Conservation (phyloP, 1,140 invertebrate genomes). For the Macrocentrus cingulum region DNA sequence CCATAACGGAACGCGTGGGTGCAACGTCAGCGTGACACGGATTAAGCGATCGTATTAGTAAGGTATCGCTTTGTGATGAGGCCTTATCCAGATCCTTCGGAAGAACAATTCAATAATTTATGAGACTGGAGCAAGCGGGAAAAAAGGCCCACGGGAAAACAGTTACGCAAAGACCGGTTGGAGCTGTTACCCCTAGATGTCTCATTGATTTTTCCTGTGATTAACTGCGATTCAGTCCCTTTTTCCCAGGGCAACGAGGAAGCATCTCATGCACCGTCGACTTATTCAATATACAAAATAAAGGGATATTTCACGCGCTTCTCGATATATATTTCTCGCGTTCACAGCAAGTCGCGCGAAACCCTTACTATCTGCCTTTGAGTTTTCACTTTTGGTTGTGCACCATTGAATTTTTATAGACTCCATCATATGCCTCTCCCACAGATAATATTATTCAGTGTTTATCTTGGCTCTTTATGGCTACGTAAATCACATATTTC, state of each 20-base stretch:
- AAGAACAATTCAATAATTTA: constrained; percentile 3
- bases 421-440: background rate
- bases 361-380: background rate
- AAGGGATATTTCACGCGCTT: background rate
- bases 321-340: background rate
- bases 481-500: background rate
- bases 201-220: background rate
- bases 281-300: background rate
- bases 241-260: background rate
- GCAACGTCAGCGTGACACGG: constrained; percentile 43
- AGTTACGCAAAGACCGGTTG: background rate
- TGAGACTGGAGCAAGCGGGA: background rate
- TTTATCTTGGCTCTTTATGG: background rate
- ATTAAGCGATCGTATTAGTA: constrained; percentile 37
- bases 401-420: background rate
- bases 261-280: background rate
- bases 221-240: too few relatives aligned
- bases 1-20: constrained; percentile 43
- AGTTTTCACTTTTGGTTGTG: too few relatives aligned
- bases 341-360: background rate
- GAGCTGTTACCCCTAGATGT: background rate
- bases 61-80: constrained; percentile 3
- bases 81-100: background rate
- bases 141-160: background rate
- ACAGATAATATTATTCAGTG: background rate